Evolutionary conservation across 1,140 invertebrate species (phyloP).

Genomic region (Drosophila melanica): DNA sequence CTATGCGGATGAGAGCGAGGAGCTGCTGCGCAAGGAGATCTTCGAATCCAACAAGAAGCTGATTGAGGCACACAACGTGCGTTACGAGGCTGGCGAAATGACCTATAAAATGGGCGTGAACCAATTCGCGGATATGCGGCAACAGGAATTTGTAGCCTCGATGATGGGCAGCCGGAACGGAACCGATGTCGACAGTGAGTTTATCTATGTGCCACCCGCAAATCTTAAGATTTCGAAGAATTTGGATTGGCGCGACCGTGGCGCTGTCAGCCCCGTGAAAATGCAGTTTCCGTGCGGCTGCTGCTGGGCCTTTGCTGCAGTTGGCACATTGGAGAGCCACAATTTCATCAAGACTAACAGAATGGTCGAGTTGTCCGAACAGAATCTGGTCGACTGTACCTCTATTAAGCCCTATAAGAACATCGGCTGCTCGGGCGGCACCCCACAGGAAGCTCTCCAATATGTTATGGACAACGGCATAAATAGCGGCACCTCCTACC

Average conservation of each 20-base stretch:
- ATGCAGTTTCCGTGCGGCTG: slow-evolving; percentile 94
- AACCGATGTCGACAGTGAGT: slow-evolving; percentile 45
- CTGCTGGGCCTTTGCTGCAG: slow-evolving; percentile 96
- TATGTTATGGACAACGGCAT: slow-evolving; percentile 92
- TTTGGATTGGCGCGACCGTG: slow-evolving; percentile 93
- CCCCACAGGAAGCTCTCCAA: slow-evolving; percentile 89
- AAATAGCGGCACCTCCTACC: slow-evolving; percentile 89
- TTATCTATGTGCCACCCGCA: slow-evolving; percentile 88
- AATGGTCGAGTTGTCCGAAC: slow-evolving; percentile 93
- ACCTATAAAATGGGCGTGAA: slow-evolving; percentile 89
- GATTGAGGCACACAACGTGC: slow-evolving; percentile 92
- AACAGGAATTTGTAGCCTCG: slow-evolving; percentile 89
- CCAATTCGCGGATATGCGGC: slow-evolving; percentile 92
- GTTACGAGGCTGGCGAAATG: slow-evolving; percentile 87
- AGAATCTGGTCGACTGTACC: slow-evolving; percentile 95
- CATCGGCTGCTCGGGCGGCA: slow-evolving; percentile 92
- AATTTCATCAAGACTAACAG: slow-evolving; percentile 86
- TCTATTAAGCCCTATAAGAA: slow-evolving; percentile 88
- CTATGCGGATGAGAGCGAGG: slow-evolving; percentile 89
- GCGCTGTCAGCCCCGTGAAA: slow-evolving; percentile 94
- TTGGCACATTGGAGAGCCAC: slow-evolving; percentile 92
- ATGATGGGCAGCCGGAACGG: slow-evolving; percentile 77
- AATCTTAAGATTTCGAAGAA: slow-evolving; percentile 88
- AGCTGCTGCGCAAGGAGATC: slow-evolving; percentile 92
- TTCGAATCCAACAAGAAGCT: slow-evolving; percentile 92